Evolutionary conservation across 2,113 vertebrate species (phyloP).

Genomic region (Colius striatus): DNA sequence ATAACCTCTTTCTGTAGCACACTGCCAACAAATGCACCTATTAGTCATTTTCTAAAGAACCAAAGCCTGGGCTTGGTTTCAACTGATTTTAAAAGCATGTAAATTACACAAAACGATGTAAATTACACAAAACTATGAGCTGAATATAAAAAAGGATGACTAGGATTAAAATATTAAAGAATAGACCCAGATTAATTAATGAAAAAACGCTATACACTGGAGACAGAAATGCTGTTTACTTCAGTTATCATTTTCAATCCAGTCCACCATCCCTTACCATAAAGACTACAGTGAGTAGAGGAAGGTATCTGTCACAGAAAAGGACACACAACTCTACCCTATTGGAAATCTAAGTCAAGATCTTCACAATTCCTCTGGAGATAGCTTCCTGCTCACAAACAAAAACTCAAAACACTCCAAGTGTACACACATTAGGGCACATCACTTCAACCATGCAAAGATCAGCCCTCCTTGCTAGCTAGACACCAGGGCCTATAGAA

Average conservation of each 20-base stretch:
- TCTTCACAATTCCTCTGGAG: neutral
- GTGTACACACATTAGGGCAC: neutral
- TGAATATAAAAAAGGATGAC: neutral
- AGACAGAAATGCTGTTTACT: neutral
- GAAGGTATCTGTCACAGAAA: neutral
- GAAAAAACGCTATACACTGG: neutral
- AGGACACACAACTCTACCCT: neutral
- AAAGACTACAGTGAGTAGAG: neutral
- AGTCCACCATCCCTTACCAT: neutral
- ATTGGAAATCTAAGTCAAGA: neutral
- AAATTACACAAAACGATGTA: neutral
- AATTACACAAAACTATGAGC: neutral
- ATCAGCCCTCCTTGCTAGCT: neutral
- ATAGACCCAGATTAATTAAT: neutral
- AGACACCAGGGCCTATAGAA: neutral
- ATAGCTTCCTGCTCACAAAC: neutral
- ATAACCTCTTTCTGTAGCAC: neutral
- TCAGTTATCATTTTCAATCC: neutral
- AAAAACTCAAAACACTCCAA: neutral
- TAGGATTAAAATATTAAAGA: neutral
- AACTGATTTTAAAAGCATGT: neutral
- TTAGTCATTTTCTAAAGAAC: neutral
- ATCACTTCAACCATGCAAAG: neutral
- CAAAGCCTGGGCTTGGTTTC: neutral
- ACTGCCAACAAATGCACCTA: neutral